A percentile compares a stretch with the other conserved stretches of the same genome.
phyloP scores from a whole-genome alignment of 1,140 invertebrate genomes.

The Drosophila insularis region DNA sequence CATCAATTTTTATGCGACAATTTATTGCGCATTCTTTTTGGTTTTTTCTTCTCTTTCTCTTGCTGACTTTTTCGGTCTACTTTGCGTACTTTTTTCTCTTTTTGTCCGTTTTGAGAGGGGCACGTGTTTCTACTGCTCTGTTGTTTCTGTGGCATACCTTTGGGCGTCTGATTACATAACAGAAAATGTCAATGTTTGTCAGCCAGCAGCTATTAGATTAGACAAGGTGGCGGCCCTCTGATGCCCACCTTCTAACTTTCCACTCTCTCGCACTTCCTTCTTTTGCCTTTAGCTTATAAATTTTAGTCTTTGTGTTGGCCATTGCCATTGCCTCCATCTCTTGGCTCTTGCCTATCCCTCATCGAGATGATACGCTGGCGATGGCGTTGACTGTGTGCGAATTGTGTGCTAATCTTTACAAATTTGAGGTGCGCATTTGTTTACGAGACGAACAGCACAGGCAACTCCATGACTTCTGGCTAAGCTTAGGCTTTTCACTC shows the following conservation, averaged over 20 bases:
- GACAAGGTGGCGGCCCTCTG: constrained; percentile 48
- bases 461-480: constrained; percentile 34
- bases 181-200: constrained; percentile 79
- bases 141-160: constrained; percentile 58
- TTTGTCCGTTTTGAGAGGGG: constrained; percentile 29
- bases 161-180: constrained; percentile 76
- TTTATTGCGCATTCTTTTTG: constrained; percentile 62
- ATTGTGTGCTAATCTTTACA: constrained; percentile 79
- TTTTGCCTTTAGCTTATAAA: not conserved
- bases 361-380: constrained; percentile 25
- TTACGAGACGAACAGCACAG: constrained; percentile 45
- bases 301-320: constrained; percentile 29
- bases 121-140: constrained; percentile 48
- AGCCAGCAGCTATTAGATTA: constrained; percentile 77
- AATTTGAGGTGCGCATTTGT: constrained; percentile 74
- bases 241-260: not conserved
- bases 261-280: constrained; percentile 1
- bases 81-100: constrained; percentile 14
- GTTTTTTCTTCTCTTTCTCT: constrained; percentile 12
- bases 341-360: not conserved
- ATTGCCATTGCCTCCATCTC: constrained; percentile 9
- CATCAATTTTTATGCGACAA: constrained; percentile 79
- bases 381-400: constrained; percentile 68
- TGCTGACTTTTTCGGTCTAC: constrained; percentile 21
- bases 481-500: constrained; percentile 29